A percentile compares a stretch with the other conserved stretches of the same genome.
Evolutionary conservation across 2,113 vertebrate species (phyloP).

Genomic region (Cygnus atratus): DNA sequence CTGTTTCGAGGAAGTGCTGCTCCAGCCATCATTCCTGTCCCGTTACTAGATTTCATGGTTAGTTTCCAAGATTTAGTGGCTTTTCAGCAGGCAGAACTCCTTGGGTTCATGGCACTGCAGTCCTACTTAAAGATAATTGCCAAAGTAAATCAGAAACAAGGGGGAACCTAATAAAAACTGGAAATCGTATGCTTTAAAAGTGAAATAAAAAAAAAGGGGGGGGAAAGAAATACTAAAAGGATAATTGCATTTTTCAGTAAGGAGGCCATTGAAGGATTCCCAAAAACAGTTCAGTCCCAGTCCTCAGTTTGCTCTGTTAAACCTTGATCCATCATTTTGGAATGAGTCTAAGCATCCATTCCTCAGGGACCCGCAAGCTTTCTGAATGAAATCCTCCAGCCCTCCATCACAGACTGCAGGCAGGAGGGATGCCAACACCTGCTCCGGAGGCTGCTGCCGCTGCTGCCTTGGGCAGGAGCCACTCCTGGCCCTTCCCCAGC

Average conservation of each 20-base stretch:
- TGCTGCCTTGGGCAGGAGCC: background rate
- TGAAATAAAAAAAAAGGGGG: background rate
- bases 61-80: conserved; percentile 21
- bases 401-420: background rate
- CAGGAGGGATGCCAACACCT: background rate
- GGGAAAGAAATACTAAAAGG: background rate
- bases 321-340: background rate
- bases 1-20: background rate
- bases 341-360: background rate
- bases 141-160: conserved; percentile 37
- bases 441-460: background rate
- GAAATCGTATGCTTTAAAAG: conserved; percentile 33
- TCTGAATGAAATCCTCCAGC: background rate
- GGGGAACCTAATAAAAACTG: background rate
- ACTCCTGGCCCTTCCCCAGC: background rate
- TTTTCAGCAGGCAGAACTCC: conserved; percentile 34
- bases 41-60: background rate
- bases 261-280: background rate
- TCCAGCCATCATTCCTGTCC: background rate
- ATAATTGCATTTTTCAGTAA: conserved; percentile 18
- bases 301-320: background rate
- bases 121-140: conserved; percentile 48
- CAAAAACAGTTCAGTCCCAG: background rate
- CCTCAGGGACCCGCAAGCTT: background rate
- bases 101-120: background rate